These are phyloP conservation scores for Euproctis similis DNA, from an alignment of 2,888 invertebrate genomes.

Conservation along the genomic window DNA sequence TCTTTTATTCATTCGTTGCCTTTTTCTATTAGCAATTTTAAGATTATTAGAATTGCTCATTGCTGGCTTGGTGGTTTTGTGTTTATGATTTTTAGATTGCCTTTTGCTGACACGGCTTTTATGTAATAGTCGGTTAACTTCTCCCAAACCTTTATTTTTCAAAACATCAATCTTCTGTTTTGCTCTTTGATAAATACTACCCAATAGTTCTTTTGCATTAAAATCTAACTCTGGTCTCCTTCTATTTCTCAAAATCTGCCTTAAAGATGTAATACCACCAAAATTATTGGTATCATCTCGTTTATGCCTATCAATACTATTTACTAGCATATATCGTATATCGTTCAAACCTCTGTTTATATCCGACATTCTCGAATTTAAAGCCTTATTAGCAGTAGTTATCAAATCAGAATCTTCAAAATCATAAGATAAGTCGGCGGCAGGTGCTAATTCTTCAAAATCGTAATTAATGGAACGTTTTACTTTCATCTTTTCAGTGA, in stretches of 20 bases:
- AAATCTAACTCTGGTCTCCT: constrained; percentile 16
- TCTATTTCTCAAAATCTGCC: constrained; percentile 16
- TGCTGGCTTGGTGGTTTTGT: constrained; percentile 5
- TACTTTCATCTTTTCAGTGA: constrained; percentile 19
- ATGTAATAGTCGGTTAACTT: constrained; percentile 11
- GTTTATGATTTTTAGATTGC: constrained; percentile 16
- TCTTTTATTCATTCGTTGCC: constrained; percentile 1
- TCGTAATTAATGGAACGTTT: constrained; percentile 36
- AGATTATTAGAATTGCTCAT: not conserved
- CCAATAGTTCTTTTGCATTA: constrained; percentile 25
- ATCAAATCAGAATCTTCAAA: constrained; percentile 20
- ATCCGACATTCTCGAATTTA: constrained; percentile 30
- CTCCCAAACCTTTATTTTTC: constrained; percentile 10
- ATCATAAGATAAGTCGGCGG: constrained; percentile 21
- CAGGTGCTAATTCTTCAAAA: constrained; percentile 18
- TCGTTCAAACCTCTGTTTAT: constrained; percentile 41
- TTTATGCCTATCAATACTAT: constrained; percentile 25
- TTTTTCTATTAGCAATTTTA: not conserved
- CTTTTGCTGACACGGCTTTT: constrained; percentile 17
- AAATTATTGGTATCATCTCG: constrained; percentile 25
- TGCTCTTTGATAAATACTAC: constrained; percentile 25
- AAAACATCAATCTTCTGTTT: constrained; percentile 13
- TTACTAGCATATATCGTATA: constrained; percentile 27
- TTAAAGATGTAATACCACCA: constrained; percentile 16
- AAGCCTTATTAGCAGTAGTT: constrained; percentile 19